Conservation (phyloP, 2,797 vertebrate genomes). For the Sebastes baramenuke region DNA sequence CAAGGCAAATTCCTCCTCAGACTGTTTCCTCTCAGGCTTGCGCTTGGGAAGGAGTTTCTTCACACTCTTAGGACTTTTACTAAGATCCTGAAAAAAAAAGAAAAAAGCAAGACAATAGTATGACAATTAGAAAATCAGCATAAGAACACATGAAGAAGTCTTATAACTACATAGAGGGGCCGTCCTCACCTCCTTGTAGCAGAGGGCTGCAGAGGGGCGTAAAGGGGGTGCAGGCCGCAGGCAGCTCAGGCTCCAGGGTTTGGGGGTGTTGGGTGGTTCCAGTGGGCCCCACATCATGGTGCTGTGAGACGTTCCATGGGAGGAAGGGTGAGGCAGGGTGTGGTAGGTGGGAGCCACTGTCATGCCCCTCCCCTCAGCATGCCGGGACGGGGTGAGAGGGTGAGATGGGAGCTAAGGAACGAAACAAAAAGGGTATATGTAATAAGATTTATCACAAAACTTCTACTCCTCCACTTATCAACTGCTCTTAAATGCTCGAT, state of each 20-base stretch:
- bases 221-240: slow-evolving; percentile 93
- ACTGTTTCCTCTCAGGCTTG: slow-evolving; percentile 96
- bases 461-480: background rate
- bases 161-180: background rate
- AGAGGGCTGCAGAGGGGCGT: slow-evolving; percentile 95
- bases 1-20: slow-evolving; percentile 95
- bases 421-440: background rate
- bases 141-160: background rate
- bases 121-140: background rate
- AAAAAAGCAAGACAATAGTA: background rate
- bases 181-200: slow-evolving; percentile 93
- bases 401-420: slow-evolving; percentile 91
- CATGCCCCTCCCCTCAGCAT: slow-evolving; percentile 91
- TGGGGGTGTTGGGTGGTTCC: slow-evolving; percentile 96
- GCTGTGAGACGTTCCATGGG: slow-evolving; percentile 91
- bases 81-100: slow-evolving; percentile 88
- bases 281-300: slow-evolving; percentile 96
- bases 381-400: slow-evolving; percentile 93
- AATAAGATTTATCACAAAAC: background rate
- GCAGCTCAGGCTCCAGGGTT: slow-evolving; percentile 99
- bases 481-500: background rate
- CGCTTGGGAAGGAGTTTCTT: slow-evolving; percentile 98
- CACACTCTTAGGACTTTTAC: slow-evolving; percentile 98
- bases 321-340: slow-evolving; percentile 95
- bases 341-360: slow-evolving; percentile 94